phyloP scores from a whole-genome alignment of 2,113 vertebrate species.

The Corythornis madagascariensis region DNA sequence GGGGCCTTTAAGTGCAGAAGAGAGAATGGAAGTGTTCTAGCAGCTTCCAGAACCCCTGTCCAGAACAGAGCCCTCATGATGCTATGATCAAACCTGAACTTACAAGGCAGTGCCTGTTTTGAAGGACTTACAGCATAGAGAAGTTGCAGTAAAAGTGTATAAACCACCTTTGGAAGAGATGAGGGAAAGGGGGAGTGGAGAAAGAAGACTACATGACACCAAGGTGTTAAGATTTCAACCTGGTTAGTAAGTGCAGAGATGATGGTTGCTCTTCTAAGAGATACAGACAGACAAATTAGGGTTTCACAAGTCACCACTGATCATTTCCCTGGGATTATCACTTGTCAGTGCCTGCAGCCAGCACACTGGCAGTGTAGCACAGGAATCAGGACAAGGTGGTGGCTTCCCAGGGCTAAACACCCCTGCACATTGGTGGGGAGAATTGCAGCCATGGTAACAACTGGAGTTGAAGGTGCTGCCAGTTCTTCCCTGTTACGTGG shows the following conservation, averaged over 20 bases:
- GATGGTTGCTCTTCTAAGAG: constrained; percentile 11
- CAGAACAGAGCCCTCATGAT: background rate
- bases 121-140: background rate
- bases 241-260: background rate
- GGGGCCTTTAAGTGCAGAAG: background rate
- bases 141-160: background rate
- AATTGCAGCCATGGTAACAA: background rate
- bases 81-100: background rate
- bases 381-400: background rate
- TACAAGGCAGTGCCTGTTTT: background rate
- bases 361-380: background rate
- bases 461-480: background rate
- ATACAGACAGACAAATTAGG: constrained; percentile 11
- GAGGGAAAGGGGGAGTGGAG: background rate
- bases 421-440: background rate
- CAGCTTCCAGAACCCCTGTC: background rate
- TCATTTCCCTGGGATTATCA: constrained; percentile 28
- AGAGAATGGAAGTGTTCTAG: background rate
- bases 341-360: background rate
- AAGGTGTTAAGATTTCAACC: background rate
- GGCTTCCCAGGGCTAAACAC: background rate
- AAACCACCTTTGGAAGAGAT: background rate
- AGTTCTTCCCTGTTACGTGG: background rate
- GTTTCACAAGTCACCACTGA: background rate
- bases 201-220: background rate